phyloP scores from a whole-genome alignment of 2,797 vertebrate species.

The Spheniscus humboldti region DNA sequence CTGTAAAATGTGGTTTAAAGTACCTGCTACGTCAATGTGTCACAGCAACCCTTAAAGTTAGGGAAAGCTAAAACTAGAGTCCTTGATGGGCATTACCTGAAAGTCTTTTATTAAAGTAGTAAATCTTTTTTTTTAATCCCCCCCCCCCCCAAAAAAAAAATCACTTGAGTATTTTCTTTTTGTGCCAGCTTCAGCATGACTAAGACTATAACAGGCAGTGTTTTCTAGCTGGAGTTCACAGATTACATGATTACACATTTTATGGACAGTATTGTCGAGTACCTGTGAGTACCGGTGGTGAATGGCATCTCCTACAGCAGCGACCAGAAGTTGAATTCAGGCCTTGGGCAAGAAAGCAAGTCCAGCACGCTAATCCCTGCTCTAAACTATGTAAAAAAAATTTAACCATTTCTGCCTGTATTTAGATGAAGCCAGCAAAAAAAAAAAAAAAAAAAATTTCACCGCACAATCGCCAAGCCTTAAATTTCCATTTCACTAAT shows the following conservation, averaged over 20 bases:
- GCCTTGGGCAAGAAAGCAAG: not conserved
- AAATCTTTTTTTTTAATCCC: not conserved
- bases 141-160: not conserved
- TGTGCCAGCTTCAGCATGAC: not conserved
- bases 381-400: not conserved
- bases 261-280: not conserved
- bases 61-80: too few species aligned
- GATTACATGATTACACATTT: fast-evolving
- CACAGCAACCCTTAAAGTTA: not conserved
- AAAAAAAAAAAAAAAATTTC: not conserved
- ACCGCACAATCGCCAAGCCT: not conserved
- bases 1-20: not conserved
- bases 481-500: fast-evolving
- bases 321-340: not conserved
- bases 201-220: not conserved
- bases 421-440: too few species aligned
- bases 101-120: not conserved
- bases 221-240: not conserved
- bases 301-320: not conserved
- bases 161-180: not conserved
- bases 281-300: not conserved
- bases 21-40: too few species aligned
- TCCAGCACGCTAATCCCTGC: not conserved
- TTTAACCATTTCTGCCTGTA: not conserved
- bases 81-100: too few species aligned